These are phyloP conservation scores for Augochlora pura DNA, from an alignment of 1,140 invertebrate genomes.

Conservation along the genomic window DNA sequence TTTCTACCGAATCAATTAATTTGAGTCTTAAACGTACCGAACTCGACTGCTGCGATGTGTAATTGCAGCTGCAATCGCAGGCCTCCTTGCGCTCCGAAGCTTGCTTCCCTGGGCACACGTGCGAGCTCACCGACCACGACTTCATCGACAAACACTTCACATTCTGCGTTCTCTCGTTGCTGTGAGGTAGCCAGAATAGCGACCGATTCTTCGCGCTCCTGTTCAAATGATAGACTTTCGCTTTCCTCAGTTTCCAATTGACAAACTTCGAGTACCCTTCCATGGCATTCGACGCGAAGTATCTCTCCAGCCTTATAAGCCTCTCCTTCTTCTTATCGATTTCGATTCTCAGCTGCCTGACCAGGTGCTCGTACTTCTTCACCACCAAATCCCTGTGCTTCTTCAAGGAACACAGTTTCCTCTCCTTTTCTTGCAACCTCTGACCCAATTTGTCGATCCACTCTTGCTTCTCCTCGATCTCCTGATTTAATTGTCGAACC, in stretches of 20 bases:
- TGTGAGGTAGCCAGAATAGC: neutral
- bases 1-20: too few species aligned
- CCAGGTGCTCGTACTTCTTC: constrained; percentile 61
- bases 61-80: neutral
- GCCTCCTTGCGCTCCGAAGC: neutral
- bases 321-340: constrained; percentile 27
- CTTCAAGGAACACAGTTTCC: constrained; percentile 61
- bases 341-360: constrained; percentile 58
- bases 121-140: neutral
- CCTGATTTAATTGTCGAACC: too few species aligned
- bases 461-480: constrained; percentile 53
- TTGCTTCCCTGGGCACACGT: neutral
- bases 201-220: too few species aligned
- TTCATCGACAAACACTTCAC: neutral
- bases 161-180: neutral
- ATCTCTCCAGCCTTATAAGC: neutral
- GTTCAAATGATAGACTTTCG: neutral
- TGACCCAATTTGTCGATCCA: constrained; percentile 63
- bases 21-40: constrained; percentile 10
- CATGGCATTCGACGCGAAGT: neutral
- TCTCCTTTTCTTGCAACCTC: constrained; percentile 61
- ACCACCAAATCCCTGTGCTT: constrained; percentile 61
- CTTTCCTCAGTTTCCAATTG: neutral
- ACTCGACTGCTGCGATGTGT: neutral
- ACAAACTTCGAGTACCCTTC: neutral